Evolutionary conservation across 2,797 vertebrate genomes (phyloP), one percentile per base, ranked within the genome.

Genomic region (Acanthurus lineatus): DNA sequence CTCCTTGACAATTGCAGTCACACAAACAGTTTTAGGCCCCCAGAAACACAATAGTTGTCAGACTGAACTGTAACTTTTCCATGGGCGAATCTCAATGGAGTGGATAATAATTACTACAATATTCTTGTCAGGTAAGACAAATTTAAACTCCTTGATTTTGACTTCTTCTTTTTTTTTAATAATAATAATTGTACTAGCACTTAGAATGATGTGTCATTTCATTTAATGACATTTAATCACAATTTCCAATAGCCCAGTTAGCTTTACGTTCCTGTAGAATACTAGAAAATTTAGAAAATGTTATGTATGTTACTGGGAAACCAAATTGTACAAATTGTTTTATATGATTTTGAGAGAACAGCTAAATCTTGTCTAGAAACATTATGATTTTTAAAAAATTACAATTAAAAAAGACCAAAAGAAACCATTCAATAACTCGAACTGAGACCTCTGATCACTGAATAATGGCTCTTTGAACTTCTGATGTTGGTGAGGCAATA

Each of bases 51-150:
- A 12, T 10, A 14, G 14, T 32, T 59, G 65, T 1, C 10, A 44
- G 11, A n/a, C 2, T 9, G 7, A 72, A 58, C 19, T 32, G 4
- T 2, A 8, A 62, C n/a, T 57, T 56, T 70, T 42, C 6, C 49
- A 84, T 71, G 59, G 58, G 68, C 80, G 19, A 22, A 17, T 17
- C 66, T 87, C 49, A 77, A 92, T 93, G 92, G 77, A 64, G 58
- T 54, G 68, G 85, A 79, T 70, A 32, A 70, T 86, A 47, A 28
- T 28, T 17, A 6, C 78, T 8, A 6, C 60, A 32, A 3, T 89
- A n/a, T 56, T 82, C 10, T 69, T 86, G n/a, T 84, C 90, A 78
- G 91, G 92, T 93, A 88, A 85, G 90, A 62, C 1, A 54, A 17
- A 4, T 53, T 82, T 67, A 9, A 40, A 22, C 4, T 4, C 67